Evolutionary conservation across 2,113 vertebrate species (phyloP).

Genomic region (Nymphicus hollandicus): DNA sequence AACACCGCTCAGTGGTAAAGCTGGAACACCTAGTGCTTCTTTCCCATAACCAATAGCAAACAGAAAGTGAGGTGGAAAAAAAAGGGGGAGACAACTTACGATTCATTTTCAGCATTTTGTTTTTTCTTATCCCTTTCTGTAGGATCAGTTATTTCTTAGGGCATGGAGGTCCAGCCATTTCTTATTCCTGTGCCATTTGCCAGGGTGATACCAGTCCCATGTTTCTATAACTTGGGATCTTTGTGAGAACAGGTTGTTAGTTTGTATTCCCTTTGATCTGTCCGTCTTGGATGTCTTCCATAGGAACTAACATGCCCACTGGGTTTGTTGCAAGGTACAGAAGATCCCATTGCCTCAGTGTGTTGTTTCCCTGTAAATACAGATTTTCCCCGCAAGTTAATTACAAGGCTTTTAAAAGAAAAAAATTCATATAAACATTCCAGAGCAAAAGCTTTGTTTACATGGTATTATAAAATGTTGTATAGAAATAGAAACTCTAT

Average conservation of each 20-base stretch:
- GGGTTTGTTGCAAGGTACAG: accelerated
- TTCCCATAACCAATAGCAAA: constrained; percentile 10
- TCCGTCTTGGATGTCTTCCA: background rate
- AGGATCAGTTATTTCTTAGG: background rate
- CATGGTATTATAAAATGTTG: background rate
- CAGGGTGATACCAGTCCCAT: background rate
- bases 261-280: background rate
- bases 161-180: background rate
- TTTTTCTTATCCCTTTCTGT: background rate
- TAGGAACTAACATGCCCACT: background rate
- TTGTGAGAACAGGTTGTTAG: background rate
- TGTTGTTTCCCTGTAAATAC: background rate
- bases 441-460: background rate
- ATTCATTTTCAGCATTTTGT: background rate
- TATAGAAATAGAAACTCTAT: background rate
- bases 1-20: background rate
- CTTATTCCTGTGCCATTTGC: background rate
- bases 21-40: constrained; percentile 13
- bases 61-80: background rate
- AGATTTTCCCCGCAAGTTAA: background rate
- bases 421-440: background rate
- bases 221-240: background rate
- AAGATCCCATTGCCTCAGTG: background rate
- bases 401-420: background rate
- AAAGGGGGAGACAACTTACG: background rate